Conservation (phyloP, 2,113 vertebrate species). For the Dipodomys stephensi region DNA sequence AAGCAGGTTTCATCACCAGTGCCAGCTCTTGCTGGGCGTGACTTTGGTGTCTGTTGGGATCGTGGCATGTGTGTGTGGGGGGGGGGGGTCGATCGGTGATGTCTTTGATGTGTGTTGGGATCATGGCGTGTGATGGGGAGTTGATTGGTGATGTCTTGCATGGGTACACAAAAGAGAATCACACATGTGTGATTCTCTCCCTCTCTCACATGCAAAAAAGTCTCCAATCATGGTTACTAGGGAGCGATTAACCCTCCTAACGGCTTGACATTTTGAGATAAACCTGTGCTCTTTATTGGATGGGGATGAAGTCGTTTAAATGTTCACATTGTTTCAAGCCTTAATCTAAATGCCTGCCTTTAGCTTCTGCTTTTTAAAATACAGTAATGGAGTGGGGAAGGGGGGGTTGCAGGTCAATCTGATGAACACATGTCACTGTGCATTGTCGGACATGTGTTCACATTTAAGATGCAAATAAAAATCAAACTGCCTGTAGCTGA, state of each 20-base stretch:
- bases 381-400: background rate
- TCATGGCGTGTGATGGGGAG: too few relatives aligned
- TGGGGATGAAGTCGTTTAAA: background rate
- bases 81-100: background rate
- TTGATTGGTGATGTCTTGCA: background rate
- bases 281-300: background rate
- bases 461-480: constrained; percentile 28
- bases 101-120: background rate
- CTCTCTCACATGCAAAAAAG: too few relatives aligned
- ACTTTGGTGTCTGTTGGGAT: background rate
- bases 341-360: background rate
- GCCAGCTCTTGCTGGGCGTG: background rate
- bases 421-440: background rate
- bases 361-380: constrained; percentile 29
- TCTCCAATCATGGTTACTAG: background rate
- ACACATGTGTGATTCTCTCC: background rate
- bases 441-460: background rate
- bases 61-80: background rate
- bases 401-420: background rate
- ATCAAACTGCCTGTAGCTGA: background rate
- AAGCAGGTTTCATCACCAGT: background rate
- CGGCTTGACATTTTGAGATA: constrained; percentile 2
- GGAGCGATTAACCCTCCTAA: background rate
- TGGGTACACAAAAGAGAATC: rapidly evolving
- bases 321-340: background rate